phyloP scores from a whole-genome alignment of 2,888 invertebrate species.

The Margaritifera margaritifera region DNA sequence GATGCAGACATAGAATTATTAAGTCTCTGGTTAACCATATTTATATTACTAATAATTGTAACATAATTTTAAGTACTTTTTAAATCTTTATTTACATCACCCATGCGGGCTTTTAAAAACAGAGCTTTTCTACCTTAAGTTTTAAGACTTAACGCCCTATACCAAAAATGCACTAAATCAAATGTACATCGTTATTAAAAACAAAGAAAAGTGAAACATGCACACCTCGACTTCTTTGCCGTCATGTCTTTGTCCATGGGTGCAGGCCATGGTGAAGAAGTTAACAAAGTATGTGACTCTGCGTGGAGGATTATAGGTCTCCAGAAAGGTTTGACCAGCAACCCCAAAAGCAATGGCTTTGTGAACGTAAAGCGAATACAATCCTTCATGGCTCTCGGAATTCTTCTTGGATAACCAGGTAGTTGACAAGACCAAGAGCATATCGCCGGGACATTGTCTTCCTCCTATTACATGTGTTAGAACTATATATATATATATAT shows the following conservation, averaged over 20 bases:
- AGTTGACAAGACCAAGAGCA: constrained; percentile 36
- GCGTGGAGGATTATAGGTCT: constrained; percentile 33
- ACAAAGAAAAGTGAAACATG: too few relatives aligned
- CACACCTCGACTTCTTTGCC: constrained; percentile 24
- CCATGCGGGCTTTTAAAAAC: too few relatives aligned
- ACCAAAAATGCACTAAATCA: too few relatives aligned
- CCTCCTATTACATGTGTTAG: constrained; percentile 11
- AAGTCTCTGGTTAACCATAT: too few relatives aligned
- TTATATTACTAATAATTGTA: too few relatives aligned
- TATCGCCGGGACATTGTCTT: constrained; percentile 33
- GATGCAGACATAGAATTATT: too few relatives aligned
- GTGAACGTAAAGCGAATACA: constrained; percentile 28
- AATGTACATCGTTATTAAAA: too few relatives aligned
- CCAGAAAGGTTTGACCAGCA: constrained; percentile 30
- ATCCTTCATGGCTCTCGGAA: constrained; percentile 4
- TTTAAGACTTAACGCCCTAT: too few relatives aligned
- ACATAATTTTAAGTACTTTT: too few relatives aligned
- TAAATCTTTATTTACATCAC: too few relatives aligned
- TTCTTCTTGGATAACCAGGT: constrained; percentile 29
- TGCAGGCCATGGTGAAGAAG: constrained; percentile 25
- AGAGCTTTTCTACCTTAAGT: too few relatives aligned
- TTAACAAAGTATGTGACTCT: constrained; percentile 40
- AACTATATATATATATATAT: too few relatives aligned
- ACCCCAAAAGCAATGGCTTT: constrained; percentile 35
- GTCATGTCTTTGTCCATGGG: constrained; percentile 18